Base-by-base conservation (phyloP, 1,140 invertebrate species). In the Tetramorium parvispinum region DNA sequence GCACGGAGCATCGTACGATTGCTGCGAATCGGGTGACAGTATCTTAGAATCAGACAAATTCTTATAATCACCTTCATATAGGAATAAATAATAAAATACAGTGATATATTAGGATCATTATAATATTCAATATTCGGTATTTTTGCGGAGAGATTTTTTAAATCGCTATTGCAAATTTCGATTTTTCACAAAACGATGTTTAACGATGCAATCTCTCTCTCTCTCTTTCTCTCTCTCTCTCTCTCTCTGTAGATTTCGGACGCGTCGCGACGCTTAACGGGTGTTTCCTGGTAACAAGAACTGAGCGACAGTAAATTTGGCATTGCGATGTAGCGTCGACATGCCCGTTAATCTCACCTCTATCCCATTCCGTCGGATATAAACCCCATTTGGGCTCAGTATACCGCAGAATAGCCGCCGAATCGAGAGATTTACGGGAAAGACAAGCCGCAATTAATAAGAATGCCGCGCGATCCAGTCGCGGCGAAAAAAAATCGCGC, bases 231-330 rank as follows among this genome's bases (percentile, higher is more conserved):
- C 24, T 32, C 59, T 63, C 59, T 49, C 59, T 63, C 59, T n/a
- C 63, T 43, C n/a, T 40, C 32, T n/a, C 37, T 8, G 16, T 32
- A 81, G 61, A 27, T 66, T 78, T 57, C 8, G 37, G 24, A 51
- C 76, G 57, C 68, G 51, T 24, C 65, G 32, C 24, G 51, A 40
- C 59, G 79, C 65, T 82, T 82, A 82, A 82, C 78, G 78, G 78
- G 51, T 82, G 51, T 82, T 57, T 40, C 49, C 53, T 21, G 24
- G 40, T 73, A 82, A 83, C 79, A 73, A 83, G 68, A 83, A 83
- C 53, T 73, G 79, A 83, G 79, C 79, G 79, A 75, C 79, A 75
- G 79, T 75, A 83, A 83, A 83, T 83, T 75, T 59, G 79, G 79
- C 68, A 70, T 73, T 49, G 66, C 79, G 66, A 79, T 73, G 51